phyloP scores from a whole-genome alignment of 2,888 invertebrate genomes.

The Stratiomys singularior region DNA sequence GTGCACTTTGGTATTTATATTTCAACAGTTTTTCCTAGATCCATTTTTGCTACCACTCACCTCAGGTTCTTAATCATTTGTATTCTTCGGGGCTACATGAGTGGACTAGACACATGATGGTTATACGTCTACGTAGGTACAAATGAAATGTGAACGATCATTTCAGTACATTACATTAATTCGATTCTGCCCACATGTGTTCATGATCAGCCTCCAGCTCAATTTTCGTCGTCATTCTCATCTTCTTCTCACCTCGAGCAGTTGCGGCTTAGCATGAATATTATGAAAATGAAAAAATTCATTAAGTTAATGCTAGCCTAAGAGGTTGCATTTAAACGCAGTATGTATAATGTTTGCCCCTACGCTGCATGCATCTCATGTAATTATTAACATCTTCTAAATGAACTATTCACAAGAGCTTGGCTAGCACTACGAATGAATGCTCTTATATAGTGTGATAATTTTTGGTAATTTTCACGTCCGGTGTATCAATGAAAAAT shows the following conservation, averaged over 20 bases:
- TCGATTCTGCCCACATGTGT: constrained; percentile 8
- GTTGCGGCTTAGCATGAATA: background rate
- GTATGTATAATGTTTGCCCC: background rate
- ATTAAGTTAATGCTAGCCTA: constrained; percentile 13
- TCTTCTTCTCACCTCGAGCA: constrained; percentile 2
- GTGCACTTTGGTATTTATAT: background rate
- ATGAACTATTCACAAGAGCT: background rate
- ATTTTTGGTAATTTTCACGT: constrained; percentile 7
- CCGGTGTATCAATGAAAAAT: constrained; percentile 12
- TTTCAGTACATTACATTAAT: constrained; percentile 25
- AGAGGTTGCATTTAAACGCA: background rate
- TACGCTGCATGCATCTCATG: background rate
- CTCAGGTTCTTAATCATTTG: background rate
- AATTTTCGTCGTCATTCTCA: background rate
- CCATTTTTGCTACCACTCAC: background rate
- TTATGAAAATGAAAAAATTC: background rate
- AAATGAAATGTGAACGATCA: constrained; percentile 9
- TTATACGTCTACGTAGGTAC: background rate
- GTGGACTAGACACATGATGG: background rate
- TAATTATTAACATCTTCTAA: background rate
- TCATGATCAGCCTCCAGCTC: constrained; percentile 11
- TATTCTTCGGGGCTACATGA: background rate
- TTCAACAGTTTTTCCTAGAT: background rate
- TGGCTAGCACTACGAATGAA: background rate
- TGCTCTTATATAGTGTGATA: constrained; percentile 1